Conservation (phyloP, 2,888 invertebrate species). For the Pantelozetes paolii region DNA sequence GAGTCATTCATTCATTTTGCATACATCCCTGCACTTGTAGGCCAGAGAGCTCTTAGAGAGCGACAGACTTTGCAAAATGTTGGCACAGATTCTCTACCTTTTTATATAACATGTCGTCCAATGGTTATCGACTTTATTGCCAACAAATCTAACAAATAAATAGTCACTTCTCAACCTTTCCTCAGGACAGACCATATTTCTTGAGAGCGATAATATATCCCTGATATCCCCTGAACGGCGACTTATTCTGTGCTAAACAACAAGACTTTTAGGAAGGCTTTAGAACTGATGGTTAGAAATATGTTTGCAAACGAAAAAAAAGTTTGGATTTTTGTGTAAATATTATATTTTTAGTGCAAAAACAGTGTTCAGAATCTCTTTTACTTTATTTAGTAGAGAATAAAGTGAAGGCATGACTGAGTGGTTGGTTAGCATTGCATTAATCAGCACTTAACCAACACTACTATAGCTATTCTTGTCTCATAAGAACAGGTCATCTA, state of each 20-base stretch:
- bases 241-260: neutral
- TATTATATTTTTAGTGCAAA: conserved; percentile 8
- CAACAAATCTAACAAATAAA: conserved; percentile 4
- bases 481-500: neutral
- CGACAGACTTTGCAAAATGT: neutral
- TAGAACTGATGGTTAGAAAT: neutral
- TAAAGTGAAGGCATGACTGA: neutral
- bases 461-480: neutral
- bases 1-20: conserved; percentile 23
- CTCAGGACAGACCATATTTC: conserved; percentile 18
- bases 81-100: neutral
- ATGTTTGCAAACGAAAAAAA: neutral
- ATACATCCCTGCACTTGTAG: neutral
- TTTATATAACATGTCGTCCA: neutral
- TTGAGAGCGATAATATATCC: conserved; percentile 4
- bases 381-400: neutral
- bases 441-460: conserved; percentile 2
- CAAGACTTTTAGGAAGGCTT: conserved; percentile 19
- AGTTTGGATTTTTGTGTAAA: conserved; percentile 14
- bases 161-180: conserved; percentile 26
- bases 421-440: neutral
- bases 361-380: conserved; percentile 3
- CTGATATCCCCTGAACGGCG: neutral
- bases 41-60: neutral
- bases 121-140: neutral